A percentile compares a stretch with the other conserved stretches of the same genome.
phyloP scores from a whole-genome alignment of 2,797 vertebrate genomes.

The Glyptemys insculpta region DNA sequence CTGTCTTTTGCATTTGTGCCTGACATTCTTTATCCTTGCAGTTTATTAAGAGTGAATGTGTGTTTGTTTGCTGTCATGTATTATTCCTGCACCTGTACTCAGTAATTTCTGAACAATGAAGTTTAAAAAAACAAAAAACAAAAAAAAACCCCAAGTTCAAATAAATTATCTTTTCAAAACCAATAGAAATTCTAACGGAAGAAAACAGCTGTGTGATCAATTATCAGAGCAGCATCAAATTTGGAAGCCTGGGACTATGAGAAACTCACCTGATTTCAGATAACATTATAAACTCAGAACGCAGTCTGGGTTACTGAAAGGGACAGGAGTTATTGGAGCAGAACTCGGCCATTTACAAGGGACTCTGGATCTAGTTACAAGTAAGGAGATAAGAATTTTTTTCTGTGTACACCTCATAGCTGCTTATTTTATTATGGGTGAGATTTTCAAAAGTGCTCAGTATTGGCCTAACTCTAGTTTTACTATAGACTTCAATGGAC shows the following conservation, averaged over 20 bases:
- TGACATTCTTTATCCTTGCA: background rate
- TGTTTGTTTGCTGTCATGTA: constrained; percentile 1
- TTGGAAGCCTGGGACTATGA: constrained; percentile 57
- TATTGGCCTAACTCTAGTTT: background rate
- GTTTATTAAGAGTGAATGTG: background rate
- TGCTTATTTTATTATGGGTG: rapidly evolving
- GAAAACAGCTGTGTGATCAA: constrained; percentile 60
- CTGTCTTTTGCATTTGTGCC: background rate
- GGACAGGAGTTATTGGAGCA: background rate
- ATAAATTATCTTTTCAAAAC: constrained; percentile 40
- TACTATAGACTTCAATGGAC: background rate
- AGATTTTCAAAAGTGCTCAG: background rate
- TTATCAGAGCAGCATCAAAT: constrained; percentile 46
- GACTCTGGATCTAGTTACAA: background rate
- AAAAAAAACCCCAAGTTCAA: background rate
- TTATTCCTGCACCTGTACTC: constrained; percentile 45
- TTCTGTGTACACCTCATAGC: background rate
- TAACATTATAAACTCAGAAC: constrained; percentile 1
- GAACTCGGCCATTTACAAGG: background rate
- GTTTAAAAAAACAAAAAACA: background rate
- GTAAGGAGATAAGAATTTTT: background rate
- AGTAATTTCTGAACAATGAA: background rate
- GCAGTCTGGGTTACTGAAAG: background rate
- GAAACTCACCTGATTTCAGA: constrained; percentile 52
- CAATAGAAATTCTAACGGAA: background rate